Conservation (phyloP, 2,113 vertebrate species). For the Colistium nudipinnis region DNA sequence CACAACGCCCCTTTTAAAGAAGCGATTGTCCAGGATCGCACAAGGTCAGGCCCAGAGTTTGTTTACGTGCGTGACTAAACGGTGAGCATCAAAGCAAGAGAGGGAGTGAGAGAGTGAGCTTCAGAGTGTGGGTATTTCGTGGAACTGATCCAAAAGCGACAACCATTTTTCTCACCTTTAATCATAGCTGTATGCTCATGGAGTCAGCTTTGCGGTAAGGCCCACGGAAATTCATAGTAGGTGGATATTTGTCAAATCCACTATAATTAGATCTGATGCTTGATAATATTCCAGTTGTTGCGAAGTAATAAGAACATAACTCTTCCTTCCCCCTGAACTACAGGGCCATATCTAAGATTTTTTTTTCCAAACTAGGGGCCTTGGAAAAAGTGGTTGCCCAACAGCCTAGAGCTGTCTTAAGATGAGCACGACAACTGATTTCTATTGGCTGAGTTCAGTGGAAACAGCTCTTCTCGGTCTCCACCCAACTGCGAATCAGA, state of each 20-base stretch:
- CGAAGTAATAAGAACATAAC: neutral
- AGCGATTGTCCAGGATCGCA: constrained; percentile 49
- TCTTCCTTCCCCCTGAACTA: too few species aligned
- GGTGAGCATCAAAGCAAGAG: constrained; percentile 11
- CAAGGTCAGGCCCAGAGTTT: constrained; percentile 10
- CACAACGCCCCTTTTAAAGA: constrained; percentile 61
- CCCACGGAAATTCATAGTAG: neutral
- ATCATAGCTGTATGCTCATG: neutral
- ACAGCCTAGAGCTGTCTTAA: too few species aligned
- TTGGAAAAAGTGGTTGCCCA: too few species aligned
- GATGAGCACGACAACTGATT: too few species aligned
- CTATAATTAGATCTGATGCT: neutral
- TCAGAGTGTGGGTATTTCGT: constrained; percentile 18
- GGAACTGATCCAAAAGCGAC: constrained; percentile 15
- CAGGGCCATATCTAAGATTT: too few species aligned
- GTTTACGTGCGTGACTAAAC: constrained; percentile 32
- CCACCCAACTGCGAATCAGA: too few species aligned
- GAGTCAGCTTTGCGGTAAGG: neutral
- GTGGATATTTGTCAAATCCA: neutral
- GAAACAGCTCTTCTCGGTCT: too few species aligned
- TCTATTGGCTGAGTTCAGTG: too few species aligned
- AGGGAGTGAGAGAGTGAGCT: constrained; percentile 10
- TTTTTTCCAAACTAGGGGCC: too few species aligned
- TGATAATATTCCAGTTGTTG: neutral
- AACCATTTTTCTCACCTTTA: constrained; percentile 12